Evolutionary conservation across 2,797 vertebrate genomes (phyloP).

Genomic region (Semaprochilodus insignis): DNA sequence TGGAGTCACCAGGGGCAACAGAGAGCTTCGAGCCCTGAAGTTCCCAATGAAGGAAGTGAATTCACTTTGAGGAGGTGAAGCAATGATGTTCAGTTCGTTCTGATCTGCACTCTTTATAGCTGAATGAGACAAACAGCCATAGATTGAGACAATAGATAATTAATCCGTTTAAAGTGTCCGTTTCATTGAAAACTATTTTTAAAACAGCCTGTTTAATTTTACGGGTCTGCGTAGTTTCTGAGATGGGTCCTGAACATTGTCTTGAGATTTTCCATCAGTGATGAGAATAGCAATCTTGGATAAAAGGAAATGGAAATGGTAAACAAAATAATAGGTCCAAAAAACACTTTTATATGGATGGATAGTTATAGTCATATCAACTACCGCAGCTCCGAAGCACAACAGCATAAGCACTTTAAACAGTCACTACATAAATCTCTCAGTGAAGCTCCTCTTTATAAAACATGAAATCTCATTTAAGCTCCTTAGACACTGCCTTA

Average conservation of each 20-base stretch:
- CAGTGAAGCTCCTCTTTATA: background rate
- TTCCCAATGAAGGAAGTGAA: constrained; percentile 92
- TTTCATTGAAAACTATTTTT: no score
- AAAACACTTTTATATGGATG: no score
- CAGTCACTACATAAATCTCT: background rate
- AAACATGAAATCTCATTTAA: background rate
- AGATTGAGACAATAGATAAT: background rate
- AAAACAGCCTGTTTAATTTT: no score
- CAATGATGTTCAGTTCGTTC: constrained; percentile 84
- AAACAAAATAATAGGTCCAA: background rate
- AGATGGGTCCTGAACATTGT: constrained; percentile 84
- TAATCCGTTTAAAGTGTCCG: no score
- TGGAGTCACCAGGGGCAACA: constrained; percentile 88
- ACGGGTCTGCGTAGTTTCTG: constrained; percentile 79
- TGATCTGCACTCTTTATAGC: constrained; percentile 94
- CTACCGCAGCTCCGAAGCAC: background rate
- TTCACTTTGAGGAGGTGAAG: constrained; percentile 84
- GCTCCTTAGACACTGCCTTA: background rate
- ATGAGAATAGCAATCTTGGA: constrained; percentile 91
- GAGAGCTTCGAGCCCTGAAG: constrained; percentile 87
- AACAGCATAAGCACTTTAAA: background rate
- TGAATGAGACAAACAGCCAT: constrained; percentile 58
- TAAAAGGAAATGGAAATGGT: background rate
- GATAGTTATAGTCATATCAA: background rate
- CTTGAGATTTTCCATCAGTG: constrained; percentile 97